A percentile compares a stretch with the other conserved stretches of the same genome.
These are phyloP conservation scores for Leptosomus discolor DNA, from an alignment of 2,113 vertebrate species.

Conservation along the genomic window DNA sequence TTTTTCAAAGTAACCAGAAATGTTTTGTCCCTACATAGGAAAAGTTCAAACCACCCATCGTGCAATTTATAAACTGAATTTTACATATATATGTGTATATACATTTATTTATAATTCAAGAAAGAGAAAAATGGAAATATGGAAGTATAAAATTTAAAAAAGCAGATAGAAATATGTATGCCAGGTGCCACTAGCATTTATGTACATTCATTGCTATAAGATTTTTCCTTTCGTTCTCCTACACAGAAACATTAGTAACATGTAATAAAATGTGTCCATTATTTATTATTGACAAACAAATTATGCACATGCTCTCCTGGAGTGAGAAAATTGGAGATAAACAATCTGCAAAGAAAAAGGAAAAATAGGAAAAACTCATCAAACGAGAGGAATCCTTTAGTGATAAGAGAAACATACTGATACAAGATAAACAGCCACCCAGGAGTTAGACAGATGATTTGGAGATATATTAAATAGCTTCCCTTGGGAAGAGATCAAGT, in stretches of 20 bases:
- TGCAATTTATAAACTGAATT: not conserved
- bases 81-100: too few relatives aligned
- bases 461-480: constrained; percentile 31
- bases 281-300: constrained; percentile 37
- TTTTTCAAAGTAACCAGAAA: not conserved
- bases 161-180: not conserved
- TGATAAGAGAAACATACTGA: not conserved
- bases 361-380: not conserved
- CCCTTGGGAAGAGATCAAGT: not conserved
- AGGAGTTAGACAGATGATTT: not conserved
- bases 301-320: not conserved
- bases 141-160: not conserved
- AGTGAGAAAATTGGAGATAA: not conserved
- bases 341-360: not conserved
- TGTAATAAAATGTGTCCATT: not conserved
- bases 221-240: not conserved
- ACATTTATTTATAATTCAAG: not conserved
- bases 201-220: not conserved
- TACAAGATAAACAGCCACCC: constrained; percentile 9
- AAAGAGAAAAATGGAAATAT: not conserved
- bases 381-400: constrained; percentile 23
- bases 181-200: not conserved
- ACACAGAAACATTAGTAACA: not conserved
- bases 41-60: not conserved
- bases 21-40: not conserved